These are phyloP conservation scores for Neria commutata DNA, from an alignment of 2,888 invertebrate species.

Conservation along the genomic window DNA sequence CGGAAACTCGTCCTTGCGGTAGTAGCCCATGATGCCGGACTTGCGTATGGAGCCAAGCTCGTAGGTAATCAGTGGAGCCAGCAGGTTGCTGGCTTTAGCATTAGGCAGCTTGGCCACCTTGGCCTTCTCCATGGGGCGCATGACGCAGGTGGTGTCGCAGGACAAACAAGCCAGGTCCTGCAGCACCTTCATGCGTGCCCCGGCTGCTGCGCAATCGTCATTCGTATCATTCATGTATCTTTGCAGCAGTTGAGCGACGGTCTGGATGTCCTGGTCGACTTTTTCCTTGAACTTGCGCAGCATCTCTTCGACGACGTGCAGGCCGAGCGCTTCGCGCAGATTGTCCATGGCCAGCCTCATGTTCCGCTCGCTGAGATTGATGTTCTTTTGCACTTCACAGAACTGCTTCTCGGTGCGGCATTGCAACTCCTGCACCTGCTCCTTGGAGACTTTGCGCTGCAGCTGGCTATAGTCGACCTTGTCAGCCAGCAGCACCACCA, in stretches of 20 bases:
- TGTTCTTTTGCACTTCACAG: slow-evolving; percentile 43
- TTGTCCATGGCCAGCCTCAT: slow-evolving; percentile 67
- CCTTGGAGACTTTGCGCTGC: slow-evolving; percentile 75
- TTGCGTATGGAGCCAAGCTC: slow-evolving; percentile 67
- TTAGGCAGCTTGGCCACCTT: slow-evolving; percentile 64
- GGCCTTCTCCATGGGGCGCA: slow-evolving; percentile 68
- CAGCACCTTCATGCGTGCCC: slow-evolving; percentile 70
- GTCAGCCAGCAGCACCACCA: slow-evolving; percentile 74
- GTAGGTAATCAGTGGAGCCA: slow-evolving; percentile 75
- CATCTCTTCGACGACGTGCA: slow-evolving; percentile 68
- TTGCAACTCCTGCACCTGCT: slow-evolving; percentile 70
- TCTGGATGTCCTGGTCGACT: slow-evolving; percentile 64
- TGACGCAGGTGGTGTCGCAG: slow-evolving; percentile 76
- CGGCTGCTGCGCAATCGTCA: slow-evolving; percentile 72
- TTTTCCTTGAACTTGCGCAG: slow-evolving; percentile 72
- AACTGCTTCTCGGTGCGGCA: slow-evolving; percentile 49
- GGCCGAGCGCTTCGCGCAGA: slow-evolving; percentile 70
- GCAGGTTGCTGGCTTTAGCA: slow-evolving; percentile 66
- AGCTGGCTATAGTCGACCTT: slow-evolving; percentile 75
- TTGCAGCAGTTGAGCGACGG: slow-evolving; percentile 46
- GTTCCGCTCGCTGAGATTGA: slow-evolving; percentile 48
- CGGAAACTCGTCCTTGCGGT: slow-evolving; percentile 52
- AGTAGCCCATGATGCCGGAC: slow-evolving; percentile 52
- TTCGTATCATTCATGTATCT: slow-evolving; percentile 51
- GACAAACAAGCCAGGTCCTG: slow-evolving; percentile 79